Evolutionary conservation across 2,797 vertebrate genomes (phyloP), one percentile per base, ranked within the genome.

Genomic region (Acanthiza pusilla): DNA sequence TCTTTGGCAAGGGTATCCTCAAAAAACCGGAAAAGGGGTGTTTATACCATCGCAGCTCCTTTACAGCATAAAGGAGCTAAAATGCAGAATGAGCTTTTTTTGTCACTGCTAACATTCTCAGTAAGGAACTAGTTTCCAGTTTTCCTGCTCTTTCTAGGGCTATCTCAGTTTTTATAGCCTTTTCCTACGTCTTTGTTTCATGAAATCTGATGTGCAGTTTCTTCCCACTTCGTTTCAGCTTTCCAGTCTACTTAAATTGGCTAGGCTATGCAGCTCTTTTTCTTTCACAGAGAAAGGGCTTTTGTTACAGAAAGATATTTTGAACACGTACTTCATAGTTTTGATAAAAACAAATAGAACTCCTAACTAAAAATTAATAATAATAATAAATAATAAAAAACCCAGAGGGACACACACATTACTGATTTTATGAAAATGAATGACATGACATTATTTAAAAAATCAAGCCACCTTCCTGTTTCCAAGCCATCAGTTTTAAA

Each of bases 391-490:
- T 4, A 43, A 20, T 27, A 16, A 32, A 18, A 13, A 22, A 4
- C 1, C 2, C 3, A 42, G 22, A 61, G 32, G 3, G 7, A 20
- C 5, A 23, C 14, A 50, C 3, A 34, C 6, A 36, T 17, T 43
- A 2, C 11, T n/a, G 10, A 2, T 55, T 86, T 70, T 30, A 54
- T 67, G 36, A 78, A 87, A 89, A 81, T 17, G 0, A 65, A 60
- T 58, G 6, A 19, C n/a, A 11, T 20, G 12, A 54, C 2, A 75
- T 72, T 58, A 48, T 51, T 47, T 61, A 36, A 67, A 85, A 91
- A 88, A 65, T 13, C 12, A 82, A 74, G 4, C 4, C 15, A 57
- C 5, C 2, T 61, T 67, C 1, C 0, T 38, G 7, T 30, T 87
- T 87, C 48, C 13, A 68, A 84, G 18, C 8, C 19, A 48, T 2